Evolutionary conservation across 2,888 invertebrate species (phyloP).

Genomic region (Tholera decimalis): DNA sequence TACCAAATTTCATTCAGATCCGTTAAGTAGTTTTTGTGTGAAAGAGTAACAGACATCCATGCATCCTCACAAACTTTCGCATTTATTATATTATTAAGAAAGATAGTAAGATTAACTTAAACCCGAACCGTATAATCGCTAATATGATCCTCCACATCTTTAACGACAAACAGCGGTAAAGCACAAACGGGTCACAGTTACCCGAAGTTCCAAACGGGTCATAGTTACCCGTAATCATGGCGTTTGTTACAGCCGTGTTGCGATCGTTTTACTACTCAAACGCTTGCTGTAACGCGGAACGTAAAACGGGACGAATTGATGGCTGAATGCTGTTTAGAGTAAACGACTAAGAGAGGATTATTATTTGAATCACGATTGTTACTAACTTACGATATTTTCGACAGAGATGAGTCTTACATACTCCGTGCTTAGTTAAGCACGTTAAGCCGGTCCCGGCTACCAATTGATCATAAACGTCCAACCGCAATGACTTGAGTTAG

Average conservation of each 20-base stretch:
- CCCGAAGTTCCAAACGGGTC: slow-evolving; percentile 39
- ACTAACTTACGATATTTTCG: too few species aligned
- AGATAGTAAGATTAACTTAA: too few species aligned
- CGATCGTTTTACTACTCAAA: slow-evolving; percentile 72
- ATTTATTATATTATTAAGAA: too few species aligned
- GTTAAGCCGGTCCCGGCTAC: too few species aligned
- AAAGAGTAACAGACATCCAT: too few species aligned
- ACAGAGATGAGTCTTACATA: not conserved
- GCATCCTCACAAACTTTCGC: too few species aligned
- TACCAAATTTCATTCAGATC: too few species aligned
- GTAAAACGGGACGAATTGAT: slow-evolving; percentile 74
- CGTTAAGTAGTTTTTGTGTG: too few species aligned
- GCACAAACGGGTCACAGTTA: slow-evolving; percentile 41
- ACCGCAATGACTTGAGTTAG: too few species aligned
- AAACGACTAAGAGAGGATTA: slow-evolving; percentile 30
- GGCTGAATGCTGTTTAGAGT: slow-evolving; percentile 57
- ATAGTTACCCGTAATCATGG: slow-evolving; percentile 57
- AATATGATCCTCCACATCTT: slow-evolving; percentile 15
- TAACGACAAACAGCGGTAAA: slow-evolving; percentile 10
- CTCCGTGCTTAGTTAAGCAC: too few species aligned
- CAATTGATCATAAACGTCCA: too few species aligned
- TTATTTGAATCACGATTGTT: not conserved
- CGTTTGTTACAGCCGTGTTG: slow-evolving; percentile 64
- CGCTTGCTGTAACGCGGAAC: slow-evolving; percentile 65
- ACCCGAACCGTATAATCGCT: too few species aligned